phyloP scores from a whole-genome alignment of 2,888 invertebrate genomes.

The Augiades crinisus region DNA sequence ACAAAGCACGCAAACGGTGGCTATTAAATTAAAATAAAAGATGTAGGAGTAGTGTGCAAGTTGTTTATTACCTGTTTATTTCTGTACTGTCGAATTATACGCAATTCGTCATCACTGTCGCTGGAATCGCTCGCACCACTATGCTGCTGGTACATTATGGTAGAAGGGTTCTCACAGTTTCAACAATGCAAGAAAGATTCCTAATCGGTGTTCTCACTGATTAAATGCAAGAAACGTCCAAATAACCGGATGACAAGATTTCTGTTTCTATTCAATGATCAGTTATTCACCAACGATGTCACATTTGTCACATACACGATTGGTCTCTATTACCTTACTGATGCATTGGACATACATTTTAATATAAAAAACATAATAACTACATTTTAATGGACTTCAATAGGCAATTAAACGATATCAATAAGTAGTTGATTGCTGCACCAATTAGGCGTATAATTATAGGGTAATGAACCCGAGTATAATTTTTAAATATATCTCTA shows the following conservation, averaged over 20 bases:
- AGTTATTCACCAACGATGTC: neutral
- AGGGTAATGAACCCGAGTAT: no score
- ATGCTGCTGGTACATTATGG: slow-evolving; percentile 22
- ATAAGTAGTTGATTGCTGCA: no score
- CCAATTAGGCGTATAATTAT: no score
- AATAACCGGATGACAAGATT: slow-evolving; percentile 3
- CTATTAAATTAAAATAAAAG: no score
- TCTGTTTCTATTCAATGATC: neutral
- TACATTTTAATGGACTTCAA: slow-evolving; percentile 15
- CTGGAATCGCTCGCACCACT: slow-evolving; percentile 26
- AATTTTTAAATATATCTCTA: no score
- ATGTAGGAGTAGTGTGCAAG: no score
- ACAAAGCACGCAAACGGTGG: no score
- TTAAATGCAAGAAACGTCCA: no score
- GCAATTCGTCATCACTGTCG: slow-evolving; percentile 39
- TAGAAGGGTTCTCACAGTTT: slow-evolving; percentile 30
- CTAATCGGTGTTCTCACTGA: no score
- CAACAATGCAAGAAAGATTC: slow-evolving; percentile 14
- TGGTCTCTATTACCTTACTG: slow-evolving; percentile 1
- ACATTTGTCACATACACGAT: slow-evolving; percentile 1
- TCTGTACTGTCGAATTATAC: slow-evolving; percentile 35
- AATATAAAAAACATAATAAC: slow-evolving; percentile 1
- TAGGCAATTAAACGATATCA: no score
- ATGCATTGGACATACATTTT: neutral
- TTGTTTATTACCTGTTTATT: slow-evolving; percentile 40